Evolutionary conservation across 2,113 vertebrate genomes (phyloP).

Genomic region (Oenanthe oenanthe): DNA sequence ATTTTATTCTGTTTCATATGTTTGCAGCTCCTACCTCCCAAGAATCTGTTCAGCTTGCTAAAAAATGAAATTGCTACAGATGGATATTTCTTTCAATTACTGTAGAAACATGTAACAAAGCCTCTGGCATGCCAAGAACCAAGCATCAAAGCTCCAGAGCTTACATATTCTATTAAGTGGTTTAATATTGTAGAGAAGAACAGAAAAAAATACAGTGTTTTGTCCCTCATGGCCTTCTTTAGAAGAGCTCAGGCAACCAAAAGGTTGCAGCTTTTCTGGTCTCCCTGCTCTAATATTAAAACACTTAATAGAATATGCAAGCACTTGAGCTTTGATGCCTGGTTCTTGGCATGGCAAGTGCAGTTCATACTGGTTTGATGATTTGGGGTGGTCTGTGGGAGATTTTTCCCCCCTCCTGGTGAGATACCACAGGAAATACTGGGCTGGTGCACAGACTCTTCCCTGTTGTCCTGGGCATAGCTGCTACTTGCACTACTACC

Average conservation of each 20-base stretch:
- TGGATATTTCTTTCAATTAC: slow-evolving; percentile 67
- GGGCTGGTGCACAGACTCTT: not conserved
- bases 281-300: slow-evolving; percentile 51
- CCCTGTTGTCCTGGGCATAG: not conserved
- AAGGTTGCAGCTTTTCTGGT: slow-evolving; percentile 36
- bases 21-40: slow-evolving; percentile 45
- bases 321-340: slow-evolving; percentile 51
- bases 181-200: slow-evolving; percentile 58
- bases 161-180: slow-evolving; percentile 63
- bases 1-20: slow-evolving; percentile 55
- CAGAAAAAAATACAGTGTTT: slow-evolving; percentile 43
- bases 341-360: not conserved
- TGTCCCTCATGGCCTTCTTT: slow-evolving; percentile 19
- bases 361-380: slow-evolving; percentile 33
- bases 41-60: slow-evolving; percentile 62
- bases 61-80: slow-evolving; percentile 65
- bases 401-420: slow-evolving; percentile 39
- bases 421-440: slow-evolving; percentile 35
- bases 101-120: slow-evolving; percentile 66
- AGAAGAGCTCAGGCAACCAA: slow-evolving; percentile 13
- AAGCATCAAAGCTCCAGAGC: slow-evolving; percentile 62
- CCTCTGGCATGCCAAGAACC: slow-evolving; percentile 58
- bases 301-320: slow-evolving; percentile 59
- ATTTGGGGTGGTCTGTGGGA: slow-evolving; percentile 52
- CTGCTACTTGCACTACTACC: not conserved